These are phyloP conservation scores for Chesias legatella DNA, from an alignment of 2,888 invertebrate species.

Conservation along the genomic window DNA sequence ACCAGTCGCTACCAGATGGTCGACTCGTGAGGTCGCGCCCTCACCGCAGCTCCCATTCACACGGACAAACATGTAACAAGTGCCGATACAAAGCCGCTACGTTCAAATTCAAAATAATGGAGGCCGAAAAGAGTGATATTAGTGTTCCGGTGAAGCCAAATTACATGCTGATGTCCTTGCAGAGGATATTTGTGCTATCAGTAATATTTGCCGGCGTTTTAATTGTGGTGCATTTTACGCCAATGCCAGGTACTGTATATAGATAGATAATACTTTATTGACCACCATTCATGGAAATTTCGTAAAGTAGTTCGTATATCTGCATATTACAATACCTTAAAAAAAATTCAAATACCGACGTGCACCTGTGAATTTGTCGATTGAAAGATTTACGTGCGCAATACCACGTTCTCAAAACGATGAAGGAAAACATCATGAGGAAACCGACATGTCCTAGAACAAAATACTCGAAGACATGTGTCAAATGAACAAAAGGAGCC, in stretches of 20 bases:
- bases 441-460: no score
- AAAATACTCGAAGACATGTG: no score
- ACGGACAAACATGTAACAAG: constrained; percentile 17
- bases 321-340: no score
- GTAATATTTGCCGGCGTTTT: constrained; percentile 84
- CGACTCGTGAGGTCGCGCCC: constrained; percentile 62
- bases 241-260: constrained; percentile 82
- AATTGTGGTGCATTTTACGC: constrained; percentile 85
- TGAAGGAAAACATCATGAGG: no score
- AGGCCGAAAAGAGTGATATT: constrained; percentile 50
- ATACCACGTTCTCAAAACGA: no score
- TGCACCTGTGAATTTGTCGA: no score
- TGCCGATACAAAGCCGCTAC: constrained; percentile 11
- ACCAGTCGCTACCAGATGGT: constrained; percentile 53
- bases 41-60: constrained; percentile 20
- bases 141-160: constrained; percentile 59
- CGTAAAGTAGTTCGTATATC: not conserved
- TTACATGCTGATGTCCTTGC: constrained; percentile 81
- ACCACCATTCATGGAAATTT: no score
- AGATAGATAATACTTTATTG: constrained; percentile 1
- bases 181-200: constrained; percentile 83
- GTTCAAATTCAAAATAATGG: constrained; percentile 43
- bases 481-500: no score
- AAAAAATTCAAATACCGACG: no score
- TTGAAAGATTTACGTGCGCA: no score